These are phyloP conservation scores for Branchipolynoe longqiensis DNA, from an alignment of 2,888 invertebrate genomes.

Conservation along the genomic window DNA sequence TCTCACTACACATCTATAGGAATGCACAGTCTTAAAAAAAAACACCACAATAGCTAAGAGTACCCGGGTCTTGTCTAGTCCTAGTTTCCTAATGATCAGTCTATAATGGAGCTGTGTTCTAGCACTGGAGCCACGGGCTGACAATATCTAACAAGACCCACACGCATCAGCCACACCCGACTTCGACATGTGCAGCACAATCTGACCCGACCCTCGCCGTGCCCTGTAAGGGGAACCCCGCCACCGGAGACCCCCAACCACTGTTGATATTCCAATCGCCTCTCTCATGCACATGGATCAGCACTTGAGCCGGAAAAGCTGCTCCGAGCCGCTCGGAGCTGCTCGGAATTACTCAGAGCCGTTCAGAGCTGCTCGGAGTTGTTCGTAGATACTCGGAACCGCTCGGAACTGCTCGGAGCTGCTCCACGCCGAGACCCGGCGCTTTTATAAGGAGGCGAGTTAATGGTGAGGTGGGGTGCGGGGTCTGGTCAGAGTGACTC, in stretches of 20 bases:
- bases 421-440: neutral
- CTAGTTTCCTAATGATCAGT: too few species aligned
- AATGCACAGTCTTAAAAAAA: too few species aligned
- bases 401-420: conserved; percentile 2
- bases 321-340: conserved; percentile 21
- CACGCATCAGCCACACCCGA: conserved; percentile 1
- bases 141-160: conserved; percentile 32
- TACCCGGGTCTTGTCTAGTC: too few species aligned
- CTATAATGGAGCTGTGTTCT: too few species aligned
- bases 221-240: conserved; percentile 14
- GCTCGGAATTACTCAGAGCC: conserved; percentile 8
- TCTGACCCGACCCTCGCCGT: conserved; percentile 9
- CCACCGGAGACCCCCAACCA: conserved; percentile 7
- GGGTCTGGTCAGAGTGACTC: too few species aligned
- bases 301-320: conserved; percentile 17
- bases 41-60: too few species aligned
- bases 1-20: too few species aligned
- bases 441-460: too few species aligned
- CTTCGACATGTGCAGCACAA: conserved; percentile 16
- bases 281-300: conserved; percentile 38
- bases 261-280: conserved; percentile 40
- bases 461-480: too few species aligned
- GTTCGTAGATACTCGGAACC: neutral
- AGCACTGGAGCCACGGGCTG: too few species aligned
- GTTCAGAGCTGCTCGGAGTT: too few species aligned